A percentile compares a stretch with the other conserved stretches of the same genome.
These are phyloP conservation scores for Capitulum mitella DNA, from an alignment of 2,888 invertebrate genomes.

Conservation along the genomic window DNA sequence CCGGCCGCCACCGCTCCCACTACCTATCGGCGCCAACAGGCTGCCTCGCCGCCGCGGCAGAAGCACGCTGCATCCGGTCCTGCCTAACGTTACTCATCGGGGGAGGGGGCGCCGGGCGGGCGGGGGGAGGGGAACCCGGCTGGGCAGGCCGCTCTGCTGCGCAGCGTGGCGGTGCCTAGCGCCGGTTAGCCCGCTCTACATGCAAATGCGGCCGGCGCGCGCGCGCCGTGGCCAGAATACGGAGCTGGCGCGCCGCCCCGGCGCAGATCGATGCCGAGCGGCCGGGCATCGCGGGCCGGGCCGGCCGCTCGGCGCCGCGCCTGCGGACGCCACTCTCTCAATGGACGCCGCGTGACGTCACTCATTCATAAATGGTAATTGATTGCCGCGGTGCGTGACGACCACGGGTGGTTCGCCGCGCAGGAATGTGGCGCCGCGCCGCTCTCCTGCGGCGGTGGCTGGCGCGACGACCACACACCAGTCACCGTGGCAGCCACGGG, in stretches of 20 bases:
- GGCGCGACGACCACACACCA: background rate
- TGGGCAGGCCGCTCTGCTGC: too few species aligned
- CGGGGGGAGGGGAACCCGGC: too few species aligned
- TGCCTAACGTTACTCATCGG: background rate
- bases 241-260: background rate
- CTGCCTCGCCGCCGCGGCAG: too few species aligned
- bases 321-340: background rate
- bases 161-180: background rate
- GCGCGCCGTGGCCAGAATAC: background rate
- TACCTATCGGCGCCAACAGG: too few species aligned
- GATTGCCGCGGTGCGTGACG: background rate
- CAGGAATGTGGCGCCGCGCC: slow-evolving; percentile 10
- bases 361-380: slow-evolving; percentile 21
- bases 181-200: background rate
- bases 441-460: slow-evolving; percentile 14
- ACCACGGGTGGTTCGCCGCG: slow-evolving; percentile 19
- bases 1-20: too few species aligned
- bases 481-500: background rate
- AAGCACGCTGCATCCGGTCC: background rate
- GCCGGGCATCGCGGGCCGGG: too few species aligned
- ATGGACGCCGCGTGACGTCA: slow-evolving; percentile 15
- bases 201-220: background rate
- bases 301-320: background rate
- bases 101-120: too few species aligned
- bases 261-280: too few species aligned